A percentile compares a stretch with the other conserved stretches of the same genome.
Conservation (phyloP, 2,888 invertebrate genomes). For the Lydus trimaculatus region DNA sequence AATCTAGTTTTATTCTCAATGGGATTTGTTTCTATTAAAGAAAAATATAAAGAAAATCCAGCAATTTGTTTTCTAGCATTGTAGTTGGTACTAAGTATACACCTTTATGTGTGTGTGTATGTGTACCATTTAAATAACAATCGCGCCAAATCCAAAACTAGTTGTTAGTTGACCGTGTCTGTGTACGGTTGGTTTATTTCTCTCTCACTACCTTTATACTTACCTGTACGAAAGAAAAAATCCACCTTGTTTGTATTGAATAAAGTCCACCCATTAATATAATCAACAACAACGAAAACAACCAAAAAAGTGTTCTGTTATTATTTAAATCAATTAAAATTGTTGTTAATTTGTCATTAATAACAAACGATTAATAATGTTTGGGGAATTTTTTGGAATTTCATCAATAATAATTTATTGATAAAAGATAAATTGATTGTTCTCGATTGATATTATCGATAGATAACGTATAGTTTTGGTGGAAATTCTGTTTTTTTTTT, state of each 20-base stretch:
- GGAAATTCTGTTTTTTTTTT: not conserved
- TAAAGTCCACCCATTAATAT: not conserved
- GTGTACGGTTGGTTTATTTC: constrained; percentile 13
- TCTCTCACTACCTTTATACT: constrained; percentile 18
- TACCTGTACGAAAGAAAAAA: constrained; percentile 3
- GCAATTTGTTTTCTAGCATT: not conserved
- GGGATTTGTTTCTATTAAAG: not conserved
- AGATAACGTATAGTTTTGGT: not conserved
- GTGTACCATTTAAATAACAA: not conserved
- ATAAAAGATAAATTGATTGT: constrained; percentile 21
- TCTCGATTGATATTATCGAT: constrained; percentile 14
- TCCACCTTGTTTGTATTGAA: constrained; percentile 16
- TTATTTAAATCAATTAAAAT: not conserved
- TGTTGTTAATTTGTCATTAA: not conserved
- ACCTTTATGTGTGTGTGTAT: not conserved
- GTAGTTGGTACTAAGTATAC: too few species aligned
- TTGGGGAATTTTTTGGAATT: not conserved
- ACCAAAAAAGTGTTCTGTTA: not conserved
- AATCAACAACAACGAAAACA: too few species aligned
- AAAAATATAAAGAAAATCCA: not conserved
- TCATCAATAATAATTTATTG: constrained; percentile 15
- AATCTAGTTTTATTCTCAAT: not conserved
- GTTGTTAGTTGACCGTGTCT: constrained; percentile 13
- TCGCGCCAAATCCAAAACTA: constrained; percentile 17
- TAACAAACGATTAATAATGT: too few species aligned